These are phyloP conservation scores for Cerceris rybyensis DNA, from an alignment of 2,888 invertebrate species.

Conservation along the genomic window DNA sequence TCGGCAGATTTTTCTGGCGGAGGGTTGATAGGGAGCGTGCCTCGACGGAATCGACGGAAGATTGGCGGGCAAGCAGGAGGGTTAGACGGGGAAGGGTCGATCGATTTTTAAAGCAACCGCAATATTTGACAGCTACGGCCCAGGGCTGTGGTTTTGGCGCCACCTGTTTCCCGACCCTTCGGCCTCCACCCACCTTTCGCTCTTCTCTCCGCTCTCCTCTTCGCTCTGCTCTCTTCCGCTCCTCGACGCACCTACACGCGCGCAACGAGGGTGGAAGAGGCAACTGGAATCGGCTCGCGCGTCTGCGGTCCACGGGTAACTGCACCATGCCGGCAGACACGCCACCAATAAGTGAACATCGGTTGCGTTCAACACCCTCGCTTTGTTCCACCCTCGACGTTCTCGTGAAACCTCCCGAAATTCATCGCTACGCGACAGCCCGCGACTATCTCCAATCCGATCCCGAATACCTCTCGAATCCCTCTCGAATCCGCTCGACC, in stretches of 20 bases:
- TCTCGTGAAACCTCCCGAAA: slow-evolving; percentile 62
- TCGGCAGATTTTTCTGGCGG: slow-evolving; percentile 29
- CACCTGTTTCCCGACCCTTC: slow-evolving; percentile 78
- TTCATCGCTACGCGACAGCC: slow-evolving; percentile 71
- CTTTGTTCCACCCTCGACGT: slow-evolving; percentile 69
- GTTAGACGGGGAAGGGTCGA: slow-evolving; percentile 64
- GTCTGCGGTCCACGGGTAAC: slow-evolving; percentile 69
- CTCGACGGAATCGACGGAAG: slow-evolving; percentile 33
- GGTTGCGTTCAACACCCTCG: slow-evolving; percentile 77
- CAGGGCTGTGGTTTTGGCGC: slow-evolving; percentile 76
- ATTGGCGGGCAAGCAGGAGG: slow-evolving; percentile 25
- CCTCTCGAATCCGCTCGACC: slow-evolving; percentile 19
- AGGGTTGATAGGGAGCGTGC: slow-evolving; percentile 39
- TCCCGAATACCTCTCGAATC: slow-evolving; percentile 38
- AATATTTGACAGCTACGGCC: slow-evolving; percentile 80
- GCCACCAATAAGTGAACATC: slow-evolving; percentile 82
- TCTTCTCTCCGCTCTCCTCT: slow-evolving; percentile 19
- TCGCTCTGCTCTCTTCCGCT: slow-evolving; percentile 35
- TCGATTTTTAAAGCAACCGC: slow-evolving; percentile 81
- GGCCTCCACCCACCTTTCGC: slow-evolving; percentile 45
- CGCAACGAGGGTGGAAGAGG: slow-evolving; percentile 53
- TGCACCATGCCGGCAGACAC: slow-evolving; percentile 81
- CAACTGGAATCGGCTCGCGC: slow-evolving; percentile 60
- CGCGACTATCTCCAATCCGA: slow-evolving; percentile 63
- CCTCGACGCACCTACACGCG: slow-evolving; percentile 42